Evolutionary conservation across 92 coral and sea anemone species (phyloP), one percentile per base, ranked within the genome.

Genomic region (Zoanthus solanderi): DNA sequence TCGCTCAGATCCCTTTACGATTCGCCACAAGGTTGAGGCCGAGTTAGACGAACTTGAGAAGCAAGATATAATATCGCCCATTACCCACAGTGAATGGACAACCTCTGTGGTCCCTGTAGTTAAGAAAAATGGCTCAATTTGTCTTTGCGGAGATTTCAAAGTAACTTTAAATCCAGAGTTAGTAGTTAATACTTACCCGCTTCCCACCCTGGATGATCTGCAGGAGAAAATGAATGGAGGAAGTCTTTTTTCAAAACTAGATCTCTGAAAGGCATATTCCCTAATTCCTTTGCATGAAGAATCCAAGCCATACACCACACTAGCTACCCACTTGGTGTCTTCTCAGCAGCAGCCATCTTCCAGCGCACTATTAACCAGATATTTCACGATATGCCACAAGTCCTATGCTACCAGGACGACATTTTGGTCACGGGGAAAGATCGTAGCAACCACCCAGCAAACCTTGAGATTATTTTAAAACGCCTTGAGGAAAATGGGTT

Each of bases 311-410:
- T 60, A 60, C 50, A 56, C 71, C 37, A 79, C 84, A 44, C 46
- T 81, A 1, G 61, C 72, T 45, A 61, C 85, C 12, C 53, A 81
- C 58, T 79, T 31, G 71, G 72, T 2, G 31, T 79, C 6, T 18
- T 46, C 17, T 79, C 84, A 14, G 34, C 84, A 2, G 84, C 84
- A n/a, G 84, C 72, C 69, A 79, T 79, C 4, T 79, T 79, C 28
- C 72, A 79, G 84, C 34, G 72, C 15, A 6, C 14, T 10, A 79
- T 57, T 29, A 50, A 57, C 14, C 46, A 29, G 1, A 28, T 79
- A 34, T 79, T 79, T 23, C 32, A 10, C 1, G 84, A 57, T 23
- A 9, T 79, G 6, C 71, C 71, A 2, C 71, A 54, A 5, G 46
- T 54, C 6, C 67, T 78, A 3, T 78, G 69, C 67, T 78, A 78